Evolutionary conservation across 2,797 vertebrate species (phyloP).

Genomic region (Microctenopoma lineatum): DNA sequence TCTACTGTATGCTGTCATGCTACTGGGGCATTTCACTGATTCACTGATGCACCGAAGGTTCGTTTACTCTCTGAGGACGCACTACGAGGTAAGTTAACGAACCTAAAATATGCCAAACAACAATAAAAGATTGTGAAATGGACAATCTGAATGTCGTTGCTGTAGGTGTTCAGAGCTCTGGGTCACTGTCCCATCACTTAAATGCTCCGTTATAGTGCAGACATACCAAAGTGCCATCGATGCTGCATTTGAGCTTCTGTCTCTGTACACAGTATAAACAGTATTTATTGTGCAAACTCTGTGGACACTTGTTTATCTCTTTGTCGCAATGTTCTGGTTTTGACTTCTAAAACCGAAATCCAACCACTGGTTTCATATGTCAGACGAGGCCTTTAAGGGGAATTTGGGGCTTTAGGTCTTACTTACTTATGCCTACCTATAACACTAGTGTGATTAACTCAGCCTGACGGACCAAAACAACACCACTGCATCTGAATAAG

Average conservation of each 20-base stretch:
- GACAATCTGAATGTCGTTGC: not conserved
- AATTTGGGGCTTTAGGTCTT: slow-evolving; percentile 7
- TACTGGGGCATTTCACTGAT: slow-evolving; percentile 3
- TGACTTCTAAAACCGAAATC: slow-evolving; percentile 28
- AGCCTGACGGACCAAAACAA: slow-evolving; percentile 13
- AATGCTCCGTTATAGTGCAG: slow-evolving; percentile 11
- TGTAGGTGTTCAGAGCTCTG: not conserved
- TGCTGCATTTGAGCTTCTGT: slow-evolving; percentile 3
- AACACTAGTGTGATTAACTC: not conserved
- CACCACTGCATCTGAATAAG: slow-evolving; percentile 4
- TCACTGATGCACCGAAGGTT: not conserved
- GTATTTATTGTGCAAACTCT: slow-evolving; percentile 8
- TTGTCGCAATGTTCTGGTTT: slow-evolving; percentile 3
- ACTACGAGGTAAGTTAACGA: not conserved
- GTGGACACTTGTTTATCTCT: slow-evolving; percentile 5
- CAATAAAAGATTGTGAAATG: not conserved
- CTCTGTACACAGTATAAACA: not conserved
- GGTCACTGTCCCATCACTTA: not conserved
- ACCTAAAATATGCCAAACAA: slow-evolving; percentile 6
- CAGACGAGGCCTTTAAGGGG: slow-evolving; percentile 14
- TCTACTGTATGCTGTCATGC: not conserved
- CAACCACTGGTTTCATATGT: slow-evolving; percentile 32
- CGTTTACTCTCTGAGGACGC: not conserved
- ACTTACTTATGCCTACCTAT: not conserved
- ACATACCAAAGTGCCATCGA: not conserved